Evolutionary conservation across 2,113 vertebrate species (phyloP).

Genomic region (Machaerirhynchus nigripectus): DNA sequence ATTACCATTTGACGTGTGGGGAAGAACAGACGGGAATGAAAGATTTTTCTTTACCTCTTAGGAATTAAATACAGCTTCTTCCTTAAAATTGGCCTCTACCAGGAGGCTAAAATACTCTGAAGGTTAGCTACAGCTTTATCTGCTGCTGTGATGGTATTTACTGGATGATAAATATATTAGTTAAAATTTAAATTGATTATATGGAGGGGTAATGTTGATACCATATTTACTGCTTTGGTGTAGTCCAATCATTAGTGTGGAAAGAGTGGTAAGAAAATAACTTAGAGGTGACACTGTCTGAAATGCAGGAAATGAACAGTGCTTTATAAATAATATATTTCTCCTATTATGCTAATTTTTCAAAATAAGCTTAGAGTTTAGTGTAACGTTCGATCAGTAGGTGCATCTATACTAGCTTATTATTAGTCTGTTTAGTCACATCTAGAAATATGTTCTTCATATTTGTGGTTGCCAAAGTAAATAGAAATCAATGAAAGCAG

Average conservation of each 20-base stretch:
- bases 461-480: conserved; percentile 70
- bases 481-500: conserved; percentile 75
- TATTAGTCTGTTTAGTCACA: conserved; percentile 56
- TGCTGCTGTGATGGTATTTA: conserved; percentile 11
- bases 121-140: conserved; percentile 23
- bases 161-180: conserved; percentile 54
- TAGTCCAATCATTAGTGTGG: conserved; percentile 44
- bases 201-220: conserved; percentile 37
- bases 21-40: background rate
- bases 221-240: conserved; percentile 47
- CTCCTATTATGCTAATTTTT: conserved; percentile 62
- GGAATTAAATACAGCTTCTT: background rate
- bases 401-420: conserved; percentile 13
- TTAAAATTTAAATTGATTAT: conserved; percentile 59
- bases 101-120: background rate
- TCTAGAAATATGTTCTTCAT: conserved; percentile 65
- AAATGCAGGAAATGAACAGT: conserved; percentile 36
- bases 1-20: background rate
- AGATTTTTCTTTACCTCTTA: background rate
- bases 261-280: conserved; percentile 30
- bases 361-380: conserved; percentile 39
- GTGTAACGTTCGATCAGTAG: conserved; percentile 40
- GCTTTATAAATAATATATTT: conserved; percentile 65
- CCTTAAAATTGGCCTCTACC: background rate
- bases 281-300: conserved; percentile 43